phyloP scores from a whole-genome alignment of 2,888 invertebrate genomes.

The Hesperia comma region DNA sequence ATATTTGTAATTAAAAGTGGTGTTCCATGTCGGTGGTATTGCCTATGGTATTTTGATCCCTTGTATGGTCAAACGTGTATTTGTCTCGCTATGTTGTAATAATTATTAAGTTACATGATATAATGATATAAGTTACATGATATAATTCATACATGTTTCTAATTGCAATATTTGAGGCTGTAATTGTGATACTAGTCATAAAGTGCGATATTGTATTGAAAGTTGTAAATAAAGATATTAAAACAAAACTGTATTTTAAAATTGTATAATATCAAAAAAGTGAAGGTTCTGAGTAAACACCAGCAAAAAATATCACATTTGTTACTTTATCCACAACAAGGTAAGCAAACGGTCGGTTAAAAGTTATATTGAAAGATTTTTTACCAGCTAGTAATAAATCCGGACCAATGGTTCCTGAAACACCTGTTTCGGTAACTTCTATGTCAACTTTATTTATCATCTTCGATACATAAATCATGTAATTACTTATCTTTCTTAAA shows the following conservation, averaged over 20 bases:
- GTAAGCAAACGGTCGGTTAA: constrained; percentile 68
- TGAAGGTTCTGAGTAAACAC: constrained; percentile 70
- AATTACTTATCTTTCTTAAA: constrained; percentile 61
- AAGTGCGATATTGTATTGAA: constrained; percentile 31
- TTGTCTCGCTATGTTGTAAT: too few relatives aligned
- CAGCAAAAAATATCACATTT: constrained; percentile 64
- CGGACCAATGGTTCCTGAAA: constrained; percentile 57
- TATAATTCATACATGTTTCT: not conserved
- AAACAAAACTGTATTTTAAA: constrained; percentile 8
- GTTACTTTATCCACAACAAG: constrained; percentile 66
- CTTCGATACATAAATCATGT: constrained; percentile 57
- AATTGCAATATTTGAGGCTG: constrained; percentile 48
- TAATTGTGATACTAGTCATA: constrained; percentile 66
- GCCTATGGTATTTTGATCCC: too few relatives aligned
- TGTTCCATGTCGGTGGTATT: too few relatives aligned
- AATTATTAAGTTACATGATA: too few relatives aligned
- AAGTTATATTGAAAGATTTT: constrained; percentile 50
- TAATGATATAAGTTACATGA: too few relatives aligned
- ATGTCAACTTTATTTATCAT: constrained; percentile 70
- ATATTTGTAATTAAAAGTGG: too few relatives aligned
- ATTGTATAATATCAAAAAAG: constrained; percentile 48
- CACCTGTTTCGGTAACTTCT: constrained; percentile 71
- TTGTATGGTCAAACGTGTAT: too few relatives aligned
- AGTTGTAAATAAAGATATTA: constrained; percentile 28
- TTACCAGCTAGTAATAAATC: constrained; percentile 52